These are phyloP conservation scores for Aphelinus atriplicis DNA, from an alignment of 1,140 invertebrate genomes.

Conservation along the genomic window DNA sequence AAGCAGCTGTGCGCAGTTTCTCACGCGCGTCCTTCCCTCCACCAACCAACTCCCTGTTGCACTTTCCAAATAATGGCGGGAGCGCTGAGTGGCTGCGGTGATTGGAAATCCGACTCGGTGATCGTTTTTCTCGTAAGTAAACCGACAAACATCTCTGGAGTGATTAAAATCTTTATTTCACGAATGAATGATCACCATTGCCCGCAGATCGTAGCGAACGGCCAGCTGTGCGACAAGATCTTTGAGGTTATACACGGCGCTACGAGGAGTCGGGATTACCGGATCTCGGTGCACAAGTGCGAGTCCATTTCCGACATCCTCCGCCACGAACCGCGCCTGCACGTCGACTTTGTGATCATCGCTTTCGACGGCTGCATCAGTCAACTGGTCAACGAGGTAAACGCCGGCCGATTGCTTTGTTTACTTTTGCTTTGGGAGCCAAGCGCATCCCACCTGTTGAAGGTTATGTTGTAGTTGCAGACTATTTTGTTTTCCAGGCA, in stretches of 20 bases:
- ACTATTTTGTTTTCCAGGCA: constrained; percentile 49
- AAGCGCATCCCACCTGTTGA: not conserved
- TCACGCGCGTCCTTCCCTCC: too few relatives aligned
- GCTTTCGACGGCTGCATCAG: constrained; percentile 51
- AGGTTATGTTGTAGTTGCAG: constrained; percentile 31
- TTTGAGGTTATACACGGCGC: constrained; percentile 48
- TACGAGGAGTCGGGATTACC: constrained; percentile 46
- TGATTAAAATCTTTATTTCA: not conserved
- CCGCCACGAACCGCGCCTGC: constrained; percentile 41
- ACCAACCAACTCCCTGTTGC: too few relatives aligned
- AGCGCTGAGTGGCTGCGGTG: constrained; percentile 48
- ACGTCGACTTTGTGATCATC: constrained; percentile 60
- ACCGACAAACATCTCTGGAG: not conserved
- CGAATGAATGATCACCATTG: not conserved
- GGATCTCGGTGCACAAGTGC: constrained; percentile 53
- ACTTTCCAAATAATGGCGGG: constrained; percentile 51
- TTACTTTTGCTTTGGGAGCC: constrained; percentile 4
- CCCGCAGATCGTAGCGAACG: constrained; percentile 53
- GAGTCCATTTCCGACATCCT: constrained; percentile 52
- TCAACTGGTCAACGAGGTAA: constrained; percentile 51
- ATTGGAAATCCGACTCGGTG: constrained; percentile 44
- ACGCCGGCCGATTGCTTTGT: not conserved
- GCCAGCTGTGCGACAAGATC: constrained; percentile 52
- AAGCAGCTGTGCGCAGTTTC: too few relatives aligned
- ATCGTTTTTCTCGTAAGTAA: constrained; percentile 55